Evolutionary conservation across 2,113 vertebrate species (phyloP).

Genomic region (Trochalopteron elliotii): DNA sequence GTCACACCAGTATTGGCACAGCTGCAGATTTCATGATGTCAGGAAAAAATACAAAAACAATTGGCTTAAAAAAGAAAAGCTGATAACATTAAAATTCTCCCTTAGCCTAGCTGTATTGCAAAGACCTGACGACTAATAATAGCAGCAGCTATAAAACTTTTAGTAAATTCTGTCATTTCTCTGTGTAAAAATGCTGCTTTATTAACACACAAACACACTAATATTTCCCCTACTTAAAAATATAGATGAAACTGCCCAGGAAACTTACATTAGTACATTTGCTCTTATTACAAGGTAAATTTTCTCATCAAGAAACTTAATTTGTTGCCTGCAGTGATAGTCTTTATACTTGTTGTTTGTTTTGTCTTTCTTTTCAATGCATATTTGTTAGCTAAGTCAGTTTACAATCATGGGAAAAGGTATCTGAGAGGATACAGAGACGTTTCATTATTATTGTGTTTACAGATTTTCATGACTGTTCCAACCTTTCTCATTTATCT

Average conservation of each 20-base stretch:
- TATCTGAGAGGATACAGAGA: background rate
- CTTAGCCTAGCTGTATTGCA: background rate
- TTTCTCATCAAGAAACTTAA: background rate
- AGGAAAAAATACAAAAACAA: background rate
- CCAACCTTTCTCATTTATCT: background rate
- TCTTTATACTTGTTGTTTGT: background rate
- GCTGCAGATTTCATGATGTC: background rate
- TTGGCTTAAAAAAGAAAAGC: background rate
- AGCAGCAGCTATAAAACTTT: background rate
- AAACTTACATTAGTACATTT: background rate
- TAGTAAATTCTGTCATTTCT: background rate
- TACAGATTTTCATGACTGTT: background rate
- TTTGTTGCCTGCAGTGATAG: background rate
- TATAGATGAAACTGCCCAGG: background rate
- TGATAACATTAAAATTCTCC: background rate
- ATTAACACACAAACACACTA: background rate
- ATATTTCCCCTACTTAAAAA: background rate
- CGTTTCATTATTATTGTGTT: background rate
- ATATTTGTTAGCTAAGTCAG: background rate
- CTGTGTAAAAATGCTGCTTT: background rate
- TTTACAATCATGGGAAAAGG: background rate
- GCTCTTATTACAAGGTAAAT: background rate
- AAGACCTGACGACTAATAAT: background rate
- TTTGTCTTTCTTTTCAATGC: background rate
- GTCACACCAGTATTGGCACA: background rate